A percentile compares a stretch with the other conserved stretches of the same genome.
Evolutionary conservation across 2,888 invertebrate genomes (phyloP).

Genomic region (Eupithecia inturbata): DNA sequence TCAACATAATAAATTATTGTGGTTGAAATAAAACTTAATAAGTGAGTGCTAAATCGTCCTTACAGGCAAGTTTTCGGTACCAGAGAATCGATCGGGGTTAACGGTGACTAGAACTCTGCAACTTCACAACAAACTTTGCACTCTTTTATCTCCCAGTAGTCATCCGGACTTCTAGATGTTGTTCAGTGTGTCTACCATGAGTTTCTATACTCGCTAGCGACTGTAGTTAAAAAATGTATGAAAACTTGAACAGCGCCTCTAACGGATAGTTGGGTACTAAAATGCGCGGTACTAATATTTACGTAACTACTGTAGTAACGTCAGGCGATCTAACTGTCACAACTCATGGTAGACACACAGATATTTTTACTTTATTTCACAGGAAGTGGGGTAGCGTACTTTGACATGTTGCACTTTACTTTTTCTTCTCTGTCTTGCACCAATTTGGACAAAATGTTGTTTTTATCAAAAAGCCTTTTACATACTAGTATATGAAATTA

Average conservation of each 20-base stretch:
- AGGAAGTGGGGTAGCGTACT: not conserved
- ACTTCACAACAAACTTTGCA: conserved; percentile 17
- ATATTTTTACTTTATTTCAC: not conserved
- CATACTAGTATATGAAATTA: no score
- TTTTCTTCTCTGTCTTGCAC: not conserved
- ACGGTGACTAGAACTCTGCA: not conserved
- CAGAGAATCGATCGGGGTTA: conserved; percentile 3
- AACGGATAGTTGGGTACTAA: no score
- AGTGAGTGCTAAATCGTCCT: not conserved
- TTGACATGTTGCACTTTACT: not conserved
- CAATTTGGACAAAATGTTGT: not conserved
- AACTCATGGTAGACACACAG: no score
- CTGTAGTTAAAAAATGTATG: no score
- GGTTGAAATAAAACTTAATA: not conserved
- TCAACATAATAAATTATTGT: not conserved
- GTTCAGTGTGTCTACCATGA: no score
- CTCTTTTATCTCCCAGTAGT: conserved; percentile 15
- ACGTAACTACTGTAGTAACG: no score
- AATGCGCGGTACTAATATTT: no score
- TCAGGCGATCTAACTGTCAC: no score
- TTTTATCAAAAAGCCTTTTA: no score
- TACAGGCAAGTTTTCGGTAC: not conserved
- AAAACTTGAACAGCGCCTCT: no score
- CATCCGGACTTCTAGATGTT: conserved; percentile 3
- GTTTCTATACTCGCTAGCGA: no score